These are phyloP conservation scores for Empidonax traillii DNA, from an alignment of 2,113 vertebrate species.

Conservation along the genomic window DNA sequence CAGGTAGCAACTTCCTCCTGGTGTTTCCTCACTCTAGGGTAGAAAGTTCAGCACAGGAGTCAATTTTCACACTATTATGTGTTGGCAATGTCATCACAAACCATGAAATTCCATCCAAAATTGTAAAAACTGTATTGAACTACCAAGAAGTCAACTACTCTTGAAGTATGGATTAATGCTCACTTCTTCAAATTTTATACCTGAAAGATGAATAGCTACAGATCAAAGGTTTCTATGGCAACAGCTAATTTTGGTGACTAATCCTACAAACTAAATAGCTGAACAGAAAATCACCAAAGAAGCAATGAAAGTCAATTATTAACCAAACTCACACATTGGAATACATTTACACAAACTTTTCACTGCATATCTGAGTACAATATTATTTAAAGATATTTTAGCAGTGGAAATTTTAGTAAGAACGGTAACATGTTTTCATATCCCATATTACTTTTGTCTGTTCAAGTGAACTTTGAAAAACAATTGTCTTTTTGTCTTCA, in stretches of 20 bases:
- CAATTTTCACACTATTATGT: not conserved
- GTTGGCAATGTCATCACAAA: not conserved
- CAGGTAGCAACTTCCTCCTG: not conserved
- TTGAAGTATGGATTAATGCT: not conserved
- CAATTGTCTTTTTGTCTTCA: not conserved
- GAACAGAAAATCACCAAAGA: not conserved
- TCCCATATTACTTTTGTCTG: not conserved
- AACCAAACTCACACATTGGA: not conserved
- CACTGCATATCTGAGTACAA: not conserved
- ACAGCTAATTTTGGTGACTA: not conserved
- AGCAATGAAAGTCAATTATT: not conserved
- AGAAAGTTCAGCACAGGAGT: slow-evolving; percentile 1
- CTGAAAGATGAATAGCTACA: not conserved
- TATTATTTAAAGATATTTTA: not conserved
- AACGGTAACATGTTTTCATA: not conserved
- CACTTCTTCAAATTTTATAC: not conserved
- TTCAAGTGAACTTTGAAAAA: not conserved
- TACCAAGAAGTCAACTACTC: not conserved
- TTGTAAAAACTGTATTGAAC: not conserved
- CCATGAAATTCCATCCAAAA: slow-evolving; percentile 20
- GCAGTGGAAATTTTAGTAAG: not conserved
- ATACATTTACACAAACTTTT: not conserved
- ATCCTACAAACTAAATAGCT: not conserved
- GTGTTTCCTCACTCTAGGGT: not conserved
- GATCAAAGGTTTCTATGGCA: not conserved